These are phyloP conservation scores for human (Homo sapiens) DNA, from an alignment of 2,113 vertebrate species.

Conservation along the genomic window GRCh38 chr15:72461001-72461500, in stretches of 20 bases:
- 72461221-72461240: neutral
- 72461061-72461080: neutral
- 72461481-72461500: neutral
- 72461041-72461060: conserved; percentile 48
- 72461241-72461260: conserved; percentile 41
- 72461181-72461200: neutral
- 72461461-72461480: neutral
- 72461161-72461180: neutral
- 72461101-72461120: neutral
- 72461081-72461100: neutral
- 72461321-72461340: neutral
- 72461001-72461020: neutral
- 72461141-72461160: neutral
- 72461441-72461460: neutral
- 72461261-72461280: conserved; percentile 39
- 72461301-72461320: neutral
- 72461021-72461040: neutral
- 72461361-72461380: neutral
- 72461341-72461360: neutral
- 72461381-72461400: neutral
- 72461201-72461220: neutral
- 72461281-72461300: neutral
- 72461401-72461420: neutral
- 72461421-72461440: neutral
- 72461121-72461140: neutral